Evolutionary conservation across 2,888 invertebrate species (phyloP).

Genomic region (Drosophila falleni): DNA sequence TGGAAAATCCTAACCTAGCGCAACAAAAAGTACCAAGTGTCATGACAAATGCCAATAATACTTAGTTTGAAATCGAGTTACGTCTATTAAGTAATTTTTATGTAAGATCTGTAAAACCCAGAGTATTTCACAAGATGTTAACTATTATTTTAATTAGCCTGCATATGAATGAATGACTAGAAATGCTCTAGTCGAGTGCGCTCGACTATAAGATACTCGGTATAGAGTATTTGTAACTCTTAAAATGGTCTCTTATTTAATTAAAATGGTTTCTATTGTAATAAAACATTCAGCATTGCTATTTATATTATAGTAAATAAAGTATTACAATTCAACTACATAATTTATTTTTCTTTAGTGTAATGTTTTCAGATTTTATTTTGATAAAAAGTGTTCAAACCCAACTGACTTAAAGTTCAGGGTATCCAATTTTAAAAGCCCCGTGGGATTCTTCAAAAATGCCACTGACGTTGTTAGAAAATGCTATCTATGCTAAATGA

Average conservation of each 20-base stretch:
- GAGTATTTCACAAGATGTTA: conserved; percentile 31
- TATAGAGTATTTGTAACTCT: neutral
- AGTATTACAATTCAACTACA: too few relatives aligned
- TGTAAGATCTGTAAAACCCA: conserved; percentile 40
- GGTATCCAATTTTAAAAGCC: conserved; percentile 12
- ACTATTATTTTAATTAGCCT: conserved; percentile 1
- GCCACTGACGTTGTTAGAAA: conserved; percentile 9
- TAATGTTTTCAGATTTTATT: neutral
- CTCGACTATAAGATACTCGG: neutral
- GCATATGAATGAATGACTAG: neutral
- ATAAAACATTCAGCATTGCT: too few relatives aligned
- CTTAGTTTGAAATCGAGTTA: neutral
- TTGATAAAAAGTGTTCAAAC: neutral
- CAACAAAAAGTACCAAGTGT: conserved; percentile 47
- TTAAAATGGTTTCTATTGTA: too few relatives aligned
- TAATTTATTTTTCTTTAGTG: too few relatives aligned
- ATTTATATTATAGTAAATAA: too few relatives aligned
- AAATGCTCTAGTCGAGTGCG: neutral
- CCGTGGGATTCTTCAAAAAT: conserved; percentile 22
- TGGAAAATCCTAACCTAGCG: conserved; percentile 61
- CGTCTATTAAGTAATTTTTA: conserved; percentile 28
- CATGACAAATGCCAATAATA: conserved; percentile 24
- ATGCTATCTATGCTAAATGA: conserved; percentile 9
- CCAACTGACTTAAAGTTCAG: too few relatives aligned
- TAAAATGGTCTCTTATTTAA: neutral